Percentiles rank a stretch among this genome's conserved stretches.
These are phyloP conservation scores for Nixonia krombeini DNA, from an alignment of 1,140 invertebrate genomes.

Conservation along the genomic window DNA sequence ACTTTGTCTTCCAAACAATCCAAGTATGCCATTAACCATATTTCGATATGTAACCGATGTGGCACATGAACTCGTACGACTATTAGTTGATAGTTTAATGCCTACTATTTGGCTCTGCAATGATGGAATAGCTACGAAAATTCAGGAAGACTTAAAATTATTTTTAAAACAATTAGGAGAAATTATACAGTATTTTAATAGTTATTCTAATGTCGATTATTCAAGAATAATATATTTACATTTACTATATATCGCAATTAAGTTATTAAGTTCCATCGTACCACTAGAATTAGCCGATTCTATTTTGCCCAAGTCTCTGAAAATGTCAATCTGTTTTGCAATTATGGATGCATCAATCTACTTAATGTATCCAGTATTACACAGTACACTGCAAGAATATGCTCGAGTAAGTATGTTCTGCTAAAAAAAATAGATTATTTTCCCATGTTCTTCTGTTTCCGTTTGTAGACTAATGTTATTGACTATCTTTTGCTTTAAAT, in stretches of 20 bases:
- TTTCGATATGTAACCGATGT: conserved; percentile 53
- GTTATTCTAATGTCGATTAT: conserved; percentile 49
- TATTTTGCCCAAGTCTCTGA: conserved; percentile 55
- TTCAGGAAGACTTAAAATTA: conserved; percentile 55
- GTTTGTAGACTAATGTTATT: too few species aligned
- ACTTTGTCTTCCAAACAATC: conserved; percentile 48
- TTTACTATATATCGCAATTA: conserved; percentile 51
- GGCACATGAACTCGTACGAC: conserved; percentile 53
- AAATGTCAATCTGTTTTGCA: conserved; percentile 47
- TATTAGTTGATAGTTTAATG: conserved; percentile 55
- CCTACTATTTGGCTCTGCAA: conserved; percentile 61
- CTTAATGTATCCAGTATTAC: conserved; percentile 54
- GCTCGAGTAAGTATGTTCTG: conserved; percentile 54
- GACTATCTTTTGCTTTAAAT: too few species aligned
- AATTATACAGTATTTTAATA: conserved; percentile 54
- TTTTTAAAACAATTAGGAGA: conserved; percentile 57
- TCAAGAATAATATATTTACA: conserved; percentile 58
- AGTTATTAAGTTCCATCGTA: conserved; percentile 55
- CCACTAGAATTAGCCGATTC: conserved; percentile 59
- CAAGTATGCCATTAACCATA: conserved; percentile 47
- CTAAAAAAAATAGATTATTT: too few species aligned
- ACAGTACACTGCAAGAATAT: conserved; percentile 56
- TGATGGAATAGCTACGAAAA: conserved; percentile 51
- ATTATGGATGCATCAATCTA: conserved; percentile 63
- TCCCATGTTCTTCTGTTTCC: too few species aligned